Base-by-base conservation (phyloP, 1,140 invertebrate genomes). In the Idris sp. region DNA sequence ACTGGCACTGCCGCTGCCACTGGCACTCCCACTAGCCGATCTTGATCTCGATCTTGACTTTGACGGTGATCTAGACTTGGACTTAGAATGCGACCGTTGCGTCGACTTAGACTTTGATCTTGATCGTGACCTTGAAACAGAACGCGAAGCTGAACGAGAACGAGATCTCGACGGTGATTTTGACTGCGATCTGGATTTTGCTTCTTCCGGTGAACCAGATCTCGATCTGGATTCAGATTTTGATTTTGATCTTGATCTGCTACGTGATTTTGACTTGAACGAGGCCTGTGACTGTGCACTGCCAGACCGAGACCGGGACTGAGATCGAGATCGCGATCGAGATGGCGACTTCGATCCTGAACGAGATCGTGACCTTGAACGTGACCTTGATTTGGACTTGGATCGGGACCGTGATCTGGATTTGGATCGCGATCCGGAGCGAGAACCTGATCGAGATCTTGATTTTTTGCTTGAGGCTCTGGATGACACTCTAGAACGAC, bases 261-360 rank as follows among this genome's bases (percentile, higher is more conserved):
- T 85, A 4, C 64, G 79, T n/a, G 82, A 81, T 44, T 79, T 76
- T 10, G 77, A 77, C 6, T 58, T 69, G 2, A 80, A 84, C 19
- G 74, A 73, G 2, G 84, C 85, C n/a, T 58, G 71, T 0, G 82
- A 84, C 44, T 77, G 79, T 5, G 78, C 77, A 9, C 51, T 72
- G 2, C 54, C 56, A 4, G 77, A 76, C 59, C 73, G 22, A 7
- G 59, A 87, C 26, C 79, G 31, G 4, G 71, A 72, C 53, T 65
- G 19, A 2, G 62, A 88, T 33, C 79, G 31, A 15, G 86, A 88
- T 28, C 74, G 62, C 9, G 87, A 88, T 62, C 78, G 72, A 4
- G 83, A 86, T 16, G 80, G 40, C n/a, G n/a, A n/a, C n/a, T n/a
- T n/a, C 10, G 86, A 88, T 36, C 74, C 72, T 4, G 85, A 88